These are phyloP conservation scores for Halcyon smyrnensis DNA, from an alignment of 2,797 vertebrate genomes.

Conservation along the genomic window DNA sequence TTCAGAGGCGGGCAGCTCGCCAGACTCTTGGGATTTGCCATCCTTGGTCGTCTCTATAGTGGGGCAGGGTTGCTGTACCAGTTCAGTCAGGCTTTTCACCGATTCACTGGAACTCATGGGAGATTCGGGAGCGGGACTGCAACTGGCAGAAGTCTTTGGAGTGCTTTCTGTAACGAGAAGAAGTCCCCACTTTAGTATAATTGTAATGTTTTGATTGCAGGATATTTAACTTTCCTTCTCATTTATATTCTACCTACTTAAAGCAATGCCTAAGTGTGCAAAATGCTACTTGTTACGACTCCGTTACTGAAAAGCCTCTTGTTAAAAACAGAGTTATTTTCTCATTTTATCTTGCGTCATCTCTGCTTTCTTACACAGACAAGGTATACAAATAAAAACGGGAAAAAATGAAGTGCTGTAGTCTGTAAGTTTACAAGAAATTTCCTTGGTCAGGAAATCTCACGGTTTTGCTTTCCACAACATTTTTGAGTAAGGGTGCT, in stretches of 20 bases:
- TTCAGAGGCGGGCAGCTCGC: constrained; percentile 83
- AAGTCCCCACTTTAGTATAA: constrained; percentile 38
- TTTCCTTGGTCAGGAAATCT: constrained; percentile 25
- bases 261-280: constrained; percentile 19
- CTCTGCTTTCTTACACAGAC: constrained; percentile 23
- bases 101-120: constrained; percentile 95
- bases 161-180: constrained; percentile 87
- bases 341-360: constrained; percentile 39
- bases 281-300: neutral
- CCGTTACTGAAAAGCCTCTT: constrained; percentile 32
- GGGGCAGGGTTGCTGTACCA: constrained; percentile 88
- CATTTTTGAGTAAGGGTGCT: neutral
- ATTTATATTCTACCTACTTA: constrained; percentile 45
- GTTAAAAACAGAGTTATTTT: constrained; percentile 29
- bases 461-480: neutral
- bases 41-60: constrained; percentile 86
- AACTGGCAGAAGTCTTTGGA: constrained; percentile 95
- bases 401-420: neutral
- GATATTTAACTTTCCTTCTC: constrained; percentile 22
- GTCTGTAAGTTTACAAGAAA: neutral
- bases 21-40: constrained; percentile 78
- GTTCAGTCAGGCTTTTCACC: constrained; percentile 88
- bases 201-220: constrained; percentile 38
- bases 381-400: constrained; percentile 26
- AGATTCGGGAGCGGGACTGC: constrained; percentile 94